phyloP scores from a whole-genome alignment of 2,113 vertebrate species.

The Hucho hucho region DNA sequence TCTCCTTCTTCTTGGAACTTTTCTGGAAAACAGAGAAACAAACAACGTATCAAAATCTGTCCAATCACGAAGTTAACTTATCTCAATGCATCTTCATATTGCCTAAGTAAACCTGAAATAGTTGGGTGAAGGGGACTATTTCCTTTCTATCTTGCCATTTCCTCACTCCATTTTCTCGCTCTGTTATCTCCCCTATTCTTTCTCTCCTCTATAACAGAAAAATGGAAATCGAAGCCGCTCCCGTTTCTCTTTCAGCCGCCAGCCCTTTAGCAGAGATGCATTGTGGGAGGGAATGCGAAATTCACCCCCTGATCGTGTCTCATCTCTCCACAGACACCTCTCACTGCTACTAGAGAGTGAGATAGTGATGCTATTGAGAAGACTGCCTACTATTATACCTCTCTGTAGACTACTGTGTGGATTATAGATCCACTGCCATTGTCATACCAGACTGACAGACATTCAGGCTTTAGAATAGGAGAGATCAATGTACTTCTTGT shows the following conservation, averaged over 20 bases:
- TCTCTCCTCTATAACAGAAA: not conserved
- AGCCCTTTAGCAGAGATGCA: slow-evolving; percentile 13
- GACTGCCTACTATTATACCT: not conserved
- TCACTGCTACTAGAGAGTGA: not conserved
- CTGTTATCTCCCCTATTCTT: slow-evolving; percentile 6
- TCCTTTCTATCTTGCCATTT: not conserved
- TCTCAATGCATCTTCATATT: too few species aligned
- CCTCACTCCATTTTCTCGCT: not conserved
- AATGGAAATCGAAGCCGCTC: slow-evolving; percentile 9
- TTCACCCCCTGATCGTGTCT: not conserved
- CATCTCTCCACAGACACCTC: not conserved
- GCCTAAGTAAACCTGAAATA: too few species aligned
- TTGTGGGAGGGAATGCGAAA: slow-evolving; percentile 17
- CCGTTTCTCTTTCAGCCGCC: not conserved
- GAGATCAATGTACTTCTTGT: not conserved
- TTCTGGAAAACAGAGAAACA: slow-evolving; percentile 69
- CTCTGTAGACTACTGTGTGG: not conserved
- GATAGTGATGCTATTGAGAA: not conserved
- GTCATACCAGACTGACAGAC: not conserved
- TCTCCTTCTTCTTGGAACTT: slow-evolving; percentile 88
- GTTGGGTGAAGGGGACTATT: not conserved
- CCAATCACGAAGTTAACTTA: not conserved
- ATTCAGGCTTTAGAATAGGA: not conserved
- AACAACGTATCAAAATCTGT: not conserved
- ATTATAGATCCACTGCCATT: not conserved